phyloP scores from a whole-genome alignment of 1,140 invertebrate genomes.

The Hylaeus volcanicus region DNA sequence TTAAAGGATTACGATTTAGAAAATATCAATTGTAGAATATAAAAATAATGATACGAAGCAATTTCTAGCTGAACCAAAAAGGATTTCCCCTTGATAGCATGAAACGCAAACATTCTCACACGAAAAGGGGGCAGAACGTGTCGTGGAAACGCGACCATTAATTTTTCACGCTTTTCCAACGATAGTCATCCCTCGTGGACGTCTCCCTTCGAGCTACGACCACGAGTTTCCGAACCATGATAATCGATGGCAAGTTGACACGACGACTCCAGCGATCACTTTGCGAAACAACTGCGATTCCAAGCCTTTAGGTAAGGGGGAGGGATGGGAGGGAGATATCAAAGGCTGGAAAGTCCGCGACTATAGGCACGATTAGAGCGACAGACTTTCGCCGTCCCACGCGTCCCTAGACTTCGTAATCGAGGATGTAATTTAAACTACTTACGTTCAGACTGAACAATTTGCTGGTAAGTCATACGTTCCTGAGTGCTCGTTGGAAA shows the following conservation, averaged over 20 bases:
- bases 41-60: background rate
- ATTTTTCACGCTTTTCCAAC: conserved; percentile 13
- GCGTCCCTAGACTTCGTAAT: conserved; percentile 58
- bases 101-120: background rate
- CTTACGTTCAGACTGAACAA: conserved; percentile 56
- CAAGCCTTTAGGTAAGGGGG: background rate
- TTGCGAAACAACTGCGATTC: conserved; percentile 13
- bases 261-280: conserved; percentile 11
- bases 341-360: conserved; percentile 42
- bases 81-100: background rate
- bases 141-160: background rate
- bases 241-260: conserved; percentile 30
- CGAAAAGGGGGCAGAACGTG: background rate
- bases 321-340: background rate
- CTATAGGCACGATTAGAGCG: conserved; percentile 15
- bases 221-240: background rate
- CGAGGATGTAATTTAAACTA: conserved; percentile 64
- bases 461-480: conserved; percentile 44
- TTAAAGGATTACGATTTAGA: no score
- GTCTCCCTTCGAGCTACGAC: background rate
- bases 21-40: no score
- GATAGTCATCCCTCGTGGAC: conserved; percentile 1
- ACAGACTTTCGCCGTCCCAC: conserved; percentile 62
- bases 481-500: conserved; percentile 35
- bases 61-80: background rate